Conservation (phyloP, 2,797 vertebrate genomes). For the Hemitrygon akajei region DNA sequence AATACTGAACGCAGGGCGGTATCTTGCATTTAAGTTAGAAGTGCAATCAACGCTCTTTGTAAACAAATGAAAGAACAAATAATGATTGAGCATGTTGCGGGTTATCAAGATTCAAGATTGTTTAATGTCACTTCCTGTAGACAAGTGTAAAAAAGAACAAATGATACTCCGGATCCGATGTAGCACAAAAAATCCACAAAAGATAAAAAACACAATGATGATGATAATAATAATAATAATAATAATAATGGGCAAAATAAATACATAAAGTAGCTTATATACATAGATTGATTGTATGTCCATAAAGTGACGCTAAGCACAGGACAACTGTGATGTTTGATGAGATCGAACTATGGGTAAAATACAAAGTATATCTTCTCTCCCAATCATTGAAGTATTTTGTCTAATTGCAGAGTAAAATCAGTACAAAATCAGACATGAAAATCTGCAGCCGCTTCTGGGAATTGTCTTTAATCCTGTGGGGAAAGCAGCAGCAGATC, state of each 20-base stretch:
- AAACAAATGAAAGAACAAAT: background rate
- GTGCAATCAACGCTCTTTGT: background rate
- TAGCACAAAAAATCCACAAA: no score
- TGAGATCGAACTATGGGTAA: background rate
- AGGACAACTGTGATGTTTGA: background rate
- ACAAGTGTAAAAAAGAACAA: no score
- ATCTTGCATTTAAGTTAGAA: no score
- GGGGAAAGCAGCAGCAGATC: constrained; percentile 28
- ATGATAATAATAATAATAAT: no score
- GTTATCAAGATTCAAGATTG: background rate
- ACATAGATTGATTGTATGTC: no score
- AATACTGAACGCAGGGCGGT: background rate
- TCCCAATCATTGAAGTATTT: background rate
- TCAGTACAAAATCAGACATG: background rate
- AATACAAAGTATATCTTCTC: background rate
- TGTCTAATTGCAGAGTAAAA: background rate
- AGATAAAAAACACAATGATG: no score
- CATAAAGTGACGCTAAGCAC: no score
- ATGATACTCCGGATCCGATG: no score
- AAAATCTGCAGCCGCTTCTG: constrained; percentile 6
- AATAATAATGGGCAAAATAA: no score
- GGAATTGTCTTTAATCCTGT: background rate
- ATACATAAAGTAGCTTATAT: no score
- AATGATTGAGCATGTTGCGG: background rate
- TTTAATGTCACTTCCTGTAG: no score